These are phyloP conservation scores for Equus przewalskii DNA, from an alignment of 2,113 vertebrate genomes.

Conservation along the genomic window DNA sequence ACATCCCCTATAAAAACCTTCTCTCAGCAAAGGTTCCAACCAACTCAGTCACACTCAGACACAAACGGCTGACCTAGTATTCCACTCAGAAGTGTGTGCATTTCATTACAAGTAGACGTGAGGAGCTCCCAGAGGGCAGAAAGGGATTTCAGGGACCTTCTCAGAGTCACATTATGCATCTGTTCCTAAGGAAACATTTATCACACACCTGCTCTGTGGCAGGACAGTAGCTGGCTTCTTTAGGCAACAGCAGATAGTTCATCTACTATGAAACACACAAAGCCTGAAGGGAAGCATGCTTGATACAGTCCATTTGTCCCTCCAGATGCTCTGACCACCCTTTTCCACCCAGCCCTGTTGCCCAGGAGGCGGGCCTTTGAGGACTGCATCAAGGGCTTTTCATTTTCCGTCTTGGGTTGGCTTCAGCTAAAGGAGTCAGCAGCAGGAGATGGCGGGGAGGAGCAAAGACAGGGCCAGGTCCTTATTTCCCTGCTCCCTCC, in stretches of 20 bases:
- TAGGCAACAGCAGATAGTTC: too few relatives aligned
- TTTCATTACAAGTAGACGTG: not conserved
- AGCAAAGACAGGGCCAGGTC: not conserved
- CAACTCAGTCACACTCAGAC: not conserved
- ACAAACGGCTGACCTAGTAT: not conserved
- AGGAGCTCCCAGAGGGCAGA: not conserved
- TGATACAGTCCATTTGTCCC: not conserved
- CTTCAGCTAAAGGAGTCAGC: not conserved
- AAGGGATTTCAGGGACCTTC: not conserved
- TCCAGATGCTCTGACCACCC: too few relatives aligned
- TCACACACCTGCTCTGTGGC: not conserved
- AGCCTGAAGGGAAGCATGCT: not conserved
- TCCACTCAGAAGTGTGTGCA: not conserved
- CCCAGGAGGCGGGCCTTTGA: not conserved
- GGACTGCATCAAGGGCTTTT: not conserved
- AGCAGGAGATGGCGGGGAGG: not conserved
- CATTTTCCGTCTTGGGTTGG: not conserved
- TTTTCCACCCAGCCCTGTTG: not conserved
- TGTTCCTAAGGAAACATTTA: not conserved
- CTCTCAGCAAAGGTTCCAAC: not conserved
- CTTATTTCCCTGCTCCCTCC: not conserved
- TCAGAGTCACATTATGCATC: not conserved
- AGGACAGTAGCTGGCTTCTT: accelerated
- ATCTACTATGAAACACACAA: not conserved
- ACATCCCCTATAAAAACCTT: not conserved